Base-by-base conservation (phyloP, 1,140 invertebrate species). In the Eumaeus atala region DNA sequence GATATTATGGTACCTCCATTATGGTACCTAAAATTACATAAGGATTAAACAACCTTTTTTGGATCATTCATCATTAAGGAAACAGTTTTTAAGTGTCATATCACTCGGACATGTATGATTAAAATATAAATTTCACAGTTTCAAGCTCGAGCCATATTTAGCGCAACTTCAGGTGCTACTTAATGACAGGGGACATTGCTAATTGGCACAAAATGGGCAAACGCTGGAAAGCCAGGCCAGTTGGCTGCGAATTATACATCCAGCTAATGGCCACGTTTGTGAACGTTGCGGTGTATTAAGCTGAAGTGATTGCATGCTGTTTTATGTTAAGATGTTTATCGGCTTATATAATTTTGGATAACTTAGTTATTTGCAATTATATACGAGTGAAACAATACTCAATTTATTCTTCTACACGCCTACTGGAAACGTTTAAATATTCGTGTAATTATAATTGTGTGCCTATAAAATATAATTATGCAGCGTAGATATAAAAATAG, bases 131-230 rank as follows among this genome's bases (percentile, higher is more conserved):
- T 40, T 42, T 37, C 35, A 37, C n/a, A 9, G 40, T 28, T n/a
- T n/a, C 40, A 3, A 16, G 16, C 16, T 17, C 6, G 38, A 40
- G n/a, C 12, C 3, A 40, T 40, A 14, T 40, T 7, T 40, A 14
- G 38, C 9, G 9, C 38, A 14, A 9, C 5, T 44, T 44, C 16
- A 44, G 14, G 40, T 44, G 40, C n/a, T 44, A 44, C 5, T 44
- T 44, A 44, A 44, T 44, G 40, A 16, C 16, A 28, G 21, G 21
- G 40, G 40, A 44, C 16, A 44, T 16, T 14, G 54, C 56, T 61
- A 65, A 65, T 65, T 62, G 61, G 63, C 38, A 56, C 38, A 44
- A 57, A 57, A 65, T 59, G 54, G 57, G 56, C 28, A 40, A 54
- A 62, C 51, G 37, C 35, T 42, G 51, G 17, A n/a, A 50, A n/a